Evolutionary conservation across 2,113 vertebrate species (phyloP).

Genomic region (Muscicapa adusta): DNA sequence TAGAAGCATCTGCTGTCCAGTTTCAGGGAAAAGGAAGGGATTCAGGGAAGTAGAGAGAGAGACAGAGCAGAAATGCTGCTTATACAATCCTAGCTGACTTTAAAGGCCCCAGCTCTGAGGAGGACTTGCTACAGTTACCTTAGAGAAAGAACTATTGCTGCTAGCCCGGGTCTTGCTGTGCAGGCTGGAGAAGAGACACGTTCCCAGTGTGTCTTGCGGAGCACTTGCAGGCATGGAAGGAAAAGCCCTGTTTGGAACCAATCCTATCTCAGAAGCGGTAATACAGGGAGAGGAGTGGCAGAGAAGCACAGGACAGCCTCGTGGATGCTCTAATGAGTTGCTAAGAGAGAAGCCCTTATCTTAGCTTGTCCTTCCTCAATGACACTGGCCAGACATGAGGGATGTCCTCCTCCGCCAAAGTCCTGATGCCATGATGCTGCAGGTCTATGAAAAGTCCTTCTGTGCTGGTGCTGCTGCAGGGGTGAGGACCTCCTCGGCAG

Average conservation of each 20-base stretch:
- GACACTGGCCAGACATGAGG: not conserved
- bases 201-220: not conserved
- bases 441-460: not conserved
- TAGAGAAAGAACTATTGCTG: not conserved
- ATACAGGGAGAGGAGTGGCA: not conserved
- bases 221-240: not conserved
- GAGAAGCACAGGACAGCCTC: not conserved
- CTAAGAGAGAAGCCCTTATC: not conserved
- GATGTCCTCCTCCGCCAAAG: not conserved
- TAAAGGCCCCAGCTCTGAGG: not conserved
- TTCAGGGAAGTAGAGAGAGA: not conserved
- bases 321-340: not conserved
- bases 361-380: constrained; percentile 4
- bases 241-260: not conserved
- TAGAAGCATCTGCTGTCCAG: not conserved
- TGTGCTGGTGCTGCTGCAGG: not conserved
- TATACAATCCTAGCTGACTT: not conserved
- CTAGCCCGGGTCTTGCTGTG: not conserved
- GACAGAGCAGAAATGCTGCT: not conserved
- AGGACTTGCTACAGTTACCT: not conserved
- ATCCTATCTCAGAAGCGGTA: not conserved
- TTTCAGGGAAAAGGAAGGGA: not conserved
- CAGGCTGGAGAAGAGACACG: not conserved
- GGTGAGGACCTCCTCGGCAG: not conserved
- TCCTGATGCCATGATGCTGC: not conserved